A percentile compares a stretch with the other conserved stretches of the same genome.
Evolutionary conservation across 2,113 vertebrate species (phyloP).

Genomic region (Indicator indicator): DNA sequence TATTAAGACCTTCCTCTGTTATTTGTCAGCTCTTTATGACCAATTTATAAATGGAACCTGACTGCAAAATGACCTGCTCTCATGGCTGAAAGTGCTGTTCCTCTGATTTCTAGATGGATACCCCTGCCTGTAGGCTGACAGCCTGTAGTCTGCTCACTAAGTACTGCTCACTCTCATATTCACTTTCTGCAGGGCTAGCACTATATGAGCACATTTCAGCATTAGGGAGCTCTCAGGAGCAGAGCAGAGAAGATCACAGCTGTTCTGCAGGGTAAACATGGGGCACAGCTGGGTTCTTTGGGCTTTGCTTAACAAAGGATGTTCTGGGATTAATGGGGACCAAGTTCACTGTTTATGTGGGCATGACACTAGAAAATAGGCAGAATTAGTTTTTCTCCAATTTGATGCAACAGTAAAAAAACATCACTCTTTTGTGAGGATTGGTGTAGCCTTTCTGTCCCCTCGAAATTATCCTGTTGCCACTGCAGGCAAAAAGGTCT

Average conservation of each 20-base stretch:
- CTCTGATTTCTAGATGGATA: background rate
- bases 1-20: background rate
- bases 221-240: background rate
- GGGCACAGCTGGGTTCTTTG: background rate
- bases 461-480: background rate
- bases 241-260: background rate
- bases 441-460: background rate
- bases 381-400: background rate
- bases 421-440: background rate
- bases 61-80: background rate
- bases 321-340: background rate
- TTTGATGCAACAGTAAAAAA: background rate
- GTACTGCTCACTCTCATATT: background rate
- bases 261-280: background rate
- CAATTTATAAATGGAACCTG: background rate
- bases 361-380: no score
- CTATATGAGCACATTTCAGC: background rate
- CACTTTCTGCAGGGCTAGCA: background rate
- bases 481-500: background rate
- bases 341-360: background rate
- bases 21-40: constrained; percentile 16
- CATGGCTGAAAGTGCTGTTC: rapidly evolving
- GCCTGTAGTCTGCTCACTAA: background rate
- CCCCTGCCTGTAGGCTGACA: background rate
- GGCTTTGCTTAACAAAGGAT: background rate